Percentiles rank a stretch among this genome's conserved stretches.
phyloP scores from a whole-genome alignment of 1,140 invertebrate species.

The Venturia canescens region DNA sequence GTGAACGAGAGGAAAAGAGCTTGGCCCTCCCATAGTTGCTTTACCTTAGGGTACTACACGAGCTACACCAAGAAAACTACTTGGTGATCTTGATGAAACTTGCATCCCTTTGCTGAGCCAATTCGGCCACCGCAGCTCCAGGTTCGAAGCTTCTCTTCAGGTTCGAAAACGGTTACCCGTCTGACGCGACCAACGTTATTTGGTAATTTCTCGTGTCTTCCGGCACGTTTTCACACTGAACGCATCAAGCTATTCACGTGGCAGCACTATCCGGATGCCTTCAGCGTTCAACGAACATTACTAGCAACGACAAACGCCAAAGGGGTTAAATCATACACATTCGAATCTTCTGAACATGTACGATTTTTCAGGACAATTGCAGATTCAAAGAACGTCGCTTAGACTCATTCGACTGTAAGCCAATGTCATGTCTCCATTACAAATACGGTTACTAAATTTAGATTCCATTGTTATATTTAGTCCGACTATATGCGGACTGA shows the following conservation, averaged over 20 bases:
- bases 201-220: not conserved
- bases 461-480: too few relatives aligned
- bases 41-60: not conserved
- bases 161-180: not conserved
- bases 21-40: not conserved
- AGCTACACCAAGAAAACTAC: not conserved
- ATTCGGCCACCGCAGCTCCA: conserved; percentile 27
- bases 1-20: conserved; percentile 13
- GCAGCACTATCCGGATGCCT: not conserved
- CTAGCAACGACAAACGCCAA: not conserved
- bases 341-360: not conserved
- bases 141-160: not conserved
- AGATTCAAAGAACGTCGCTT: not conserved
- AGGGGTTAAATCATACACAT: not conserved
- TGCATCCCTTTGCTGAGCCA: conserved; percentile 14
- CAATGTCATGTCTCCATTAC: not conserved
- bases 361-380: not conserved
- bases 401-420: not conserved
- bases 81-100: conserved; percentile 34
- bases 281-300: not conserved
- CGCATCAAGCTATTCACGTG: not conserved
- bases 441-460: too few relatives aligned
- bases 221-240: not conserved
- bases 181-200: not conserved
- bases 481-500: too few relatives aligned